A percentile compares a stretch with the other conserved stretches of the same genome.
These are phyloP conservation scores for Cygnus buccinator DNA, from an alignment of 2,113 vertebrate genomes.

Conservation along the genomic window DNA sequence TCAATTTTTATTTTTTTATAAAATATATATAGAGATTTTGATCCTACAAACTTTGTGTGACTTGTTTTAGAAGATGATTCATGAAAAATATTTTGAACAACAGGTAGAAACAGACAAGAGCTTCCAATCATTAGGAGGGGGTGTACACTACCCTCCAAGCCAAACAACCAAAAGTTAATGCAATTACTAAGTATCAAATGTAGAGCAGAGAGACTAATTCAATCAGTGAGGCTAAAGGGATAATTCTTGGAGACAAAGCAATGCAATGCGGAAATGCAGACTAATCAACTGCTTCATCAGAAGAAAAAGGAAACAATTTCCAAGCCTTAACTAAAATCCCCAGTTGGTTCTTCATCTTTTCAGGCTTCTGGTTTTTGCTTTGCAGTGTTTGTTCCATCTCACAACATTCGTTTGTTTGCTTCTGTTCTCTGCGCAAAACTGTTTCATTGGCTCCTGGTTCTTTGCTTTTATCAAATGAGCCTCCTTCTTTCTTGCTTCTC, in stretches of 20 bases:
- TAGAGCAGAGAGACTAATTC: constrained; percentile 64
- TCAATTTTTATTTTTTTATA: not conserved
- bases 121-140: not conserved
- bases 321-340: constrained; percentile 40
- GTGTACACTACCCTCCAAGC: not conserved
- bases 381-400: not conserved
- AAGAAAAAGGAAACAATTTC: constrained; percentile 60
- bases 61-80: not conserved
- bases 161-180: constrained; percentile 60
- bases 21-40: not conserved
- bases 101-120: not conserved
- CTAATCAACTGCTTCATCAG: constrained; percentile 59
- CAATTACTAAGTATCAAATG: constrained; percentile 69
- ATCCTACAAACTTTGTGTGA: not conserved
- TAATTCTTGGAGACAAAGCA: constrained; percentile 66
- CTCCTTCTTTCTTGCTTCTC: not conserved
- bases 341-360: constrained; percentile 26
- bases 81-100: not conserved
- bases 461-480: not conserved
- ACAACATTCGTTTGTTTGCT: not conserved
- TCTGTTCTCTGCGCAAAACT: not conserved
- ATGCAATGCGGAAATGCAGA: constrained; percentile 61
- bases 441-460: not conserved
- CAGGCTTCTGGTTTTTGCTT: constrained; percentile 30
- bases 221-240: constrained; percentile 63